Evolutionary conservation across 2,113 vertebrate species (phyloP), one percentile per base, ranked within the genome.

Genomic region (Pongo pygmaeus): DNA sequence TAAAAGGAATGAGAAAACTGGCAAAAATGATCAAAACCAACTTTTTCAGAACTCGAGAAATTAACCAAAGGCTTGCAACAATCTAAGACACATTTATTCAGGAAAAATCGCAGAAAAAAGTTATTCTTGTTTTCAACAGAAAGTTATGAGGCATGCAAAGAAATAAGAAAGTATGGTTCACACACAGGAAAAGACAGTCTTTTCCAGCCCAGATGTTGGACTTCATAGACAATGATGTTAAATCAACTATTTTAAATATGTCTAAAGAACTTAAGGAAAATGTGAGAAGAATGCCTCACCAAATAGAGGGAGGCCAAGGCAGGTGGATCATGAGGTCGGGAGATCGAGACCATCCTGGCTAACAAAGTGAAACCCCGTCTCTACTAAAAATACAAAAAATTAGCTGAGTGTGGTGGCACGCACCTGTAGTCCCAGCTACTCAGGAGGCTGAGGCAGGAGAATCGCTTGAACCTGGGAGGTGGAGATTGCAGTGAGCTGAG

Each of bases 31-130:
- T 75, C 64, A 94, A 78, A 92, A 67, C 89, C 11, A n/a, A 40
- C 55, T 93, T 75, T 52, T 85, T 77, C 13, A 84, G 83, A 93
- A 81, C 48, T 88, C 30, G 75, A 30, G 30, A 59, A 91, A 80
- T 91, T 95, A 85, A 89, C 30, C 23, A 84, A 80, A 95, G 79
- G 16, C 72, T 88, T 91, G 5, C 40, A 87, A 38, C 20, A 95
- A 40, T 61, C n/a, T 12, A 70, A 69, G 61, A 74, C 25, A 59
- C 2, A 46, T 78, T 93, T 92, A 50, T 55, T 78, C 32, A 86
- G 84, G 92, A 81, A 94, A 89, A 97, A 74, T 87, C 32, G 22
- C 27, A 50, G 30, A 79, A 91, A 85, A 59, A 64, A 94, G 55
- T 3, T 70, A n/a, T 69, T 91, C 52, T 80, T 91, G 9, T 83